A percentile compares a stretch with the other conserved stretches of the same genome.
These are phyloP conservation scores for Schizothorax lantsangensis DNA, from an alignment of 2,797 vertebrate genomes.

Conservation along the genomic window DNA sequence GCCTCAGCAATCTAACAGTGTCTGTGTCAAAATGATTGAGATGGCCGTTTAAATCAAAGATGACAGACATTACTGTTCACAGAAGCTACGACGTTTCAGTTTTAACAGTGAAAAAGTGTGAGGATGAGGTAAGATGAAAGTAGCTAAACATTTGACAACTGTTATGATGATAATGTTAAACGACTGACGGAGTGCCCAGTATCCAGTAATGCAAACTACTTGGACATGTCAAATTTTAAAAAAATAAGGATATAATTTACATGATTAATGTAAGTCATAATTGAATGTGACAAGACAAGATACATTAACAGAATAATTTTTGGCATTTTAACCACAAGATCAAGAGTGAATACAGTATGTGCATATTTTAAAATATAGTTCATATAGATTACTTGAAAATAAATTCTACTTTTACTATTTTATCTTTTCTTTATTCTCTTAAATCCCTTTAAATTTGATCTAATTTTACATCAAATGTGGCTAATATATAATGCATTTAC, in stretches of 20 bases:
- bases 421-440: no score
- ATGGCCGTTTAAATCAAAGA: neutral
- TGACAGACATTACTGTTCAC: neutral
- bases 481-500: neutral
- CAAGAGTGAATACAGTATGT: no score
- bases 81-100: neutral
- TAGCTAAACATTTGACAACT: neutral
- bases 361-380: no score
- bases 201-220: neutral
- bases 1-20: neutral
- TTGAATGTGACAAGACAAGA: no score
- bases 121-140: neutral
- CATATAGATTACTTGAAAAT: no score
- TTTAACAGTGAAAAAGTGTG: neutral
- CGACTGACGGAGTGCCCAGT: neutral
- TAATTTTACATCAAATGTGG: neutral
- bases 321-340: no score
- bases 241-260: no score
- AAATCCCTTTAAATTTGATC: neutral
- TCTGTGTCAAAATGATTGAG: neutral
- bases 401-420: no score
- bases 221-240: no score
- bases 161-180: neutral
- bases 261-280: no score
- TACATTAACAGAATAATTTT: no score